A percentile compares a stretch with the other conserved stretches of the same genome.
Conservation (phyloP, 1,140 invertebrate species). For the Aplysia californica region DNA sequence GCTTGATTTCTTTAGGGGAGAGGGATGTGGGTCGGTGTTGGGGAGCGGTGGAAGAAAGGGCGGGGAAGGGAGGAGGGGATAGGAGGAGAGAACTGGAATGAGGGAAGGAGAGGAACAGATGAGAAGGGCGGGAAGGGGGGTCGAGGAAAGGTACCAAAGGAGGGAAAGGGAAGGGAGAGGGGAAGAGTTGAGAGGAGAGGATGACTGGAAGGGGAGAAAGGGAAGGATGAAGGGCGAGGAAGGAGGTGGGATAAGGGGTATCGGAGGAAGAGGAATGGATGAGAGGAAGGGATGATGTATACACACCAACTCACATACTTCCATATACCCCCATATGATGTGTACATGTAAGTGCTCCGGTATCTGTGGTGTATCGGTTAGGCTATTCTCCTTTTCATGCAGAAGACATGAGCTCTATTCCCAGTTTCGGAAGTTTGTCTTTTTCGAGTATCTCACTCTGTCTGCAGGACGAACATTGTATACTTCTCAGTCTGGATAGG, state of each 20-base stretch:
- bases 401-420: too few relatives aligned
- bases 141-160: constrained; percentile 78
- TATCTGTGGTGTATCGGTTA: too few relatives aligned
- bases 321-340: too few relatives aligned
- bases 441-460: too few relatives aligned
- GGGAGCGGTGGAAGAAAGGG: not conserved
- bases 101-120: not conserved
- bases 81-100: not conserved
- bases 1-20: too few relatives aligned
- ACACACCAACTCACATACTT: too few relatives aligned
- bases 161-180: not conserved
- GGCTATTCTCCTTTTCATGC: too few relatives aligned
- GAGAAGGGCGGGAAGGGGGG: constrained; percentile 73
- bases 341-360: too few relatives aligned
- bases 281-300: not conserved
- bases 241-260: not conserved
- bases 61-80: not conserved
- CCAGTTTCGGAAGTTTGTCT: too few relatives aligned
- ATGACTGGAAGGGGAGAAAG: not conserved
- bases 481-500: too few relatives aligned
- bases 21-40: too few relatives aligned
- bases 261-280: not conserved
- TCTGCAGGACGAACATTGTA: too few relatives aligned
- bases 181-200: not conserved
- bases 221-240: constrained; percentile 6